Evolutionary conservation across 2,113 vertebrate genomes (phyloP).

Genomic region (Delphinus delphis): DNA sequence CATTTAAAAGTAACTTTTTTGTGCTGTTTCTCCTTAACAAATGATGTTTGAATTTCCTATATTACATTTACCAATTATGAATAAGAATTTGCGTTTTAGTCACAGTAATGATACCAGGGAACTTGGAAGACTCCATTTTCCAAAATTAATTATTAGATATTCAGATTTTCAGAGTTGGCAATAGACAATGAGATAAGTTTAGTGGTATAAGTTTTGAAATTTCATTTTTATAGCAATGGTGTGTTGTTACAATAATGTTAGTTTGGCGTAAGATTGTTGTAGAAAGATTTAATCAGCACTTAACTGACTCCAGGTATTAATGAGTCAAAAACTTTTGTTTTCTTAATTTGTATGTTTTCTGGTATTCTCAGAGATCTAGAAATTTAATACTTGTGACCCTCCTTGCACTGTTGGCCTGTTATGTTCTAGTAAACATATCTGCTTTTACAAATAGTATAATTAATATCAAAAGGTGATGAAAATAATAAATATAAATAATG

Average conservation of each 20-base stretch:
- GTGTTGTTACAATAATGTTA: background rate
- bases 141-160: background rate
- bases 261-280: background rate
- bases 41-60: background rate
- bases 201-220: background rate
- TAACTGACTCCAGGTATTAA: background rate
- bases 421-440: background rate
- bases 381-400: background rate
- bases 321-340: constrained; percentile 3
- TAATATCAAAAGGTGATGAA: background rate
- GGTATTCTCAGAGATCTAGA: constrained; percentile 4
- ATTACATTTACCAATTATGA: background rate
- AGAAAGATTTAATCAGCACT: background rate
- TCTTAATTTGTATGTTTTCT: background rate
- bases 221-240: background rate
- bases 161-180: constrained; percentile 6
- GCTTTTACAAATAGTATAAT: constrained; percentile 13
- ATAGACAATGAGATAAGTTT: background rate
- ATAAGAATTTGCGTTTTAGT: constrained; percentile 14
- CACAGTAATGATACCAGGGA: background rate
- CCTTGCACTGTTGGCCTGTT: background rate
- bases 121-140: background rate
- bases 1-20: background rate
- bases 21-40: background rate
- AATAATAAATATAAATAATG: constrained; percentile 10